Base-by-base conservation (phyloP, 2,888 invertebrate species). In the Pseudococcus longispinus region DNA sequence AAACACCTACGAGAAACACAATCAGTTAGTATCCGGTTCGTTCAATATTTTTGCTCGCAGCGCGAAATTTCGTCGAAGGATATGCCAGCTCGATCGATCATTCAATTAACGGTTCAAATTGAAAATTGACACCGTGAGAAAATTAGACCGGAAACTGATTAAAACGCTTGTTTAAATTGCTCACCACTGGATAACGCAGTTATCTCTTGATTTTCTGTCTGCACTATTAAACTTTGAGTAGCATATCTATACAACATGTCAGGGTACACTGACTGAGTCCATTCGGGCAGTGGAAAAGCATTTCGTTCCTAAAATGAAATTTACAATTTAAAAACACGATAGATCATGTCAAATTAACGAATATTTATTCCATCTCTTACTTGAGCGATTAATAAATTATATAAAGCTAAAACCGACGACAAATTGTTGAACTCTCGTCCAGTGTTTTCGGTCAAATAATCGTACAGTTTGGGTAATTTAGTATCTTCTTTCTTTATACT, bases 251-350 rank as follows among this genome's bases (percentile, higher is more conserved):
- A 90, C 91, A 96, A 91, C 89, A 93, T 93, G 3, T 93, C 91
- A 0, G 95, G 95, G 90, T 92, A 96, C 0, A 95, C 93, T 26
- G 91, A 91, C 55, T 92, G 90, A 0, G 95, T 94, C 95, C 95
- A 95, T 15, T 92, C 91, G 0, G 95, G 95, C 87, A 95, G 90
- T 0, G 92, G 92, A n/a, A 89, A 89, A 55, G 89, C 88, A 55
- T 88, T 88, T 26, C 88, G 88, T 84, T 88, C 88, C 89, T 89
- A 87, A 70, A 87, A 87, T 11, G n/a, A 74, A n/a, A 77, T 77
- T 42, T 20, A 74, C 32, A 23, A 9, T 70, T 70, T 11, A 15
- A 26, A 29, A 70, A 70, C 13, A 32, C 6, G 18, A 32, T 18
- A 11, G 18, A 0, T 74, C 9, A 18, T 5, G 32, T n/a, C n/a